phyloP scores from a whole-genome alignment of 2,797 vertebrate genomes.

The Aselliscus stoliczkanus region DNA sequence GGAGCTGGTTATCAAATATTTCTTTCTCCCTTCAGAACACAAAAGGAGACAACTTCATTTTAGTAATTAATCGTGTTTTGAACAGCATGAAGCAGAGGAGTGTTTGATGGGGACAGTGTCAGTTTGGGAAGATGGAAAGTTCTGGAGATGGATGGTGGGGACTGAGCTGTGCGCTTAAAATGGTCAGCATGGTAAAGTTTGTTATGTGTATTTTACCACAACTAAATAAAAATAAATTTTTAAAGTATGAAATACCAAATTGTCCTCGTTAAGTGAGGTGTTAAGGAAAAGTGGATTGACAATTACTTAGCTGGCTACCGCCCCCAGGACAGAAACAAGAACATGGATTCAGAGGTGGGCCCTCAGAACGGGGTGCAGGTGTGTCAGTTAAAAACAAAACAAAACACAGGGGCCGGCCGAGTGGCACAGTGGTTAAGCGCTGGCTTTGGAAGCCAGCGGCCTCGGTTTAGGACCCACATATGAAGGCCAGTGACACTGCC shows the following conservation, averaged over 20 bases:
- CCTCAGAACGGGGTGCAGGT: too few relatives aligned
- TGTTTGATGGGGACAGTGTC: neutral
- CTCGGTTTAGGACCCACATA: too few relatives aligned
- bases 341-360: neutral
- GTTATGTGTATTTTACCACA: neutral
- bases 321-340: neutral
- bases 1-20: conserved; percentile 82
- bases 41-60: neutral
- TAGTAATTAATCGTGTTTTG: neutral
- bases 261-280: neutral
- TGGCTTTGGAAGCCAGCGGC: too few relatives aligned
- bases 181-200: neutral
- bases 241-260: neutral
- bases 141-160: neutral
- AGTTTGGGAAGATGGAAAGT: neutral
- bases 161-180: too few relatives aligned
- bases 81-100: neutral
- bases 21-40: conserved; percentile 79
- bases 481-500: too few relatives aligned
- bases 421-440: too few relatives aligned
- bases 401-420: too few relatives aligned
- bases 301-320: neutral
- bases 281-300: neutral
- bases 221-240: neutral
- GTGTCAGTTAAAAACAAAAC: neutral